Evolutionary conservation across 2,113 vertebrate genomes (phyloP).

Genomic region (Oreochromis aureus): DNA sequence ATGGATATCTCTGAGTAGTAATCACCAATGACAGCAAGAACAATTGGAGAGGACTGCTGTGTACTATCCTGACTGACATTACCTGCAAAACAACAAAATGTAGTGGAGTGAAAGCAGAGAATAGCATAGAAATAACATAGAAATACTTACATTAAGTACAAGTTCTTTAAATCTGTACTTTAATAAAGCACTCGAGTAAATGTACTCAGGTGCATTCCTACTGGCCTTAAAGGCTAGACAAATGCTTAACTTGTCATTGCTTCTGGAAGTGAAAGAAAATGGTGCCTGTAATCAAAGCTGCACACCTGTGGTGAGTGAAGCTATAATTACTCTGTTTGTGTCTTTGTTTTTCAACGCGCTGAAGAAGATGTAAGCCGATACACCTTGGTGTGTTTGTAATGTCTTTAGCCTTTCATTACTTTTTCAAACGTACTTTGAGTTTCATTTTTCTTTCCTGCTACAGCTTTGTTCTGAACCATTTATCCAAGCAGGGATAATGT

Average conservation of each 20-base stretch:
- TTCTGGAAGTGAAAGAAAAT: background rate
- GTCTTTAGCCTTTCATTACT: background rate
- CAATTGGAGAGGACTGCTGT: background rate
- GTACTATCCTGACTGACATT: background rate
- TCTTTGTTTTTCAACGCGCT: background rate
- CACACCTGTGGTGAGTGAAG: background rate
- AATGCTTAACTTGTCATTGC: background rate
- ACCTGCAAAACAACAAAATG: background rate
- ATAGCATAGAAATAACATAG: background rate
- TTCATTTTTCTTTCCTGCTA: background rate
- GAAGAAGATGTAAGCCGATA: background rate
- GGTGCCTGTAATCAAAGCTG: background rate
- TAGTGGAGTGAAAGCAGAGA: background rate
- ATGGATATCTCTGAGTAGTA: slow-evolving; percentile 36
- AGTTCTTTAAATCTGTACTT: background rate
- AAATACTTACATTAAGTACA: background rate
- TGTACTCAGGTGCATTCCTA: background rate
- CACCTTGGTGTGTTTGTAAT: background rate
- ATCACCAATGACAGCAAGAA: slow-evolving; percentile 40
- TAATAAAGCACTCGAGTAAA: accelerated
- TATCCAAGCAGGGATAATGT: background rate
- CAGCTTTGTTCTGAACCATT: background rate
- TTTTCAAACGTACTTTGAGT: background rate
- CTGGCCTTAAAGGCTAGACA: accelerated
- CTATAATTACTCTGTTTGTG: background rate